Evolutionary conservation across 2,113 vertebrate species (phyloP), one percentile per base, ranked within the genome.

Genomic region (Tragelaphus buxtoni): DNA sequence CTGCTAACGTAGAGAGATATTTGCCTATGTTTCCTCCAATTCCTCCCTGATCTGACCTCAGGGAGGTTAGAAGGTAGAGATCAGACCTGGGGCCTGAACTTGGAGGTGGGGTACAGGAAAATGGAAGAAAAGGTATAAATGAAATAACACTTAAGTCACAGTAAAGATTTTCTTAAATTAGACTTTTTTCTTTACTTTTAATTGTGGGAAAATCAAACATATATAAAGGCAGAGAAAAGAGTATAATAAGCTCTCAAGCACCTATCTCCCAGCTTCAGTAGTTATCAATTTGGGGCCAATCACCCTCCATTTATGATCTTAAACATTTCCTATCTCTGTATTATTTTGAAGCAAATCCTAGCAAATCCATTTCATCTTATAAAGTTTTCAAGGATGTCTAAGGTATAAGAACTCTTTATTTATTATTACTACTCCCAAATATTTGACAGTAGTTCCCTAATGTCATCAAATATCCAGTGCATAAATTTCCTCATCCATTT

Each of bases 311-410:
- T 79, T 69, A 45, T 60, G 53, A 58, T 60, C 24, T 18, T 28
- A 58, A 55, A 13, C 4, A 55, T 26, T 94, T 26, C n/a, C 17
- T 39, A 5, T 42, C 17, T 74, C 42, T 7, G 18, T 32, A 45
- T 84, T 91, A 69, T 88, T 96, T 72, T 84, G 51, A 95, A 89
- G 42, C 42, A 95, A 88, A 35, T 88, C 18, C 6, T 65, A 94
- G 63, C 39, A 5, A 63, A n/a, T 6, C 10, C 13, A 65, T 88
- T 94, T 84, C 16, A 94, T 32, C n/a, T 79, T 79, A 22, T 32
- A 35, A 86, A 26, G n/a, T 69, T 91, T 60, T 74, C 86, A 85
- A 65, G 5, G 32, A 17, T 47, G 6, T 95, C 63, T 58, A 79
- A 93, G 42, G 76, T 56, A 60, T 39, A 79, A 45, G 8, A 12